These are phyloP conservation scores for Chrysina gloriosa DNA, from an alignment of 2,888 invertebrate genomes.

Conservation along the genomic window DNA sequence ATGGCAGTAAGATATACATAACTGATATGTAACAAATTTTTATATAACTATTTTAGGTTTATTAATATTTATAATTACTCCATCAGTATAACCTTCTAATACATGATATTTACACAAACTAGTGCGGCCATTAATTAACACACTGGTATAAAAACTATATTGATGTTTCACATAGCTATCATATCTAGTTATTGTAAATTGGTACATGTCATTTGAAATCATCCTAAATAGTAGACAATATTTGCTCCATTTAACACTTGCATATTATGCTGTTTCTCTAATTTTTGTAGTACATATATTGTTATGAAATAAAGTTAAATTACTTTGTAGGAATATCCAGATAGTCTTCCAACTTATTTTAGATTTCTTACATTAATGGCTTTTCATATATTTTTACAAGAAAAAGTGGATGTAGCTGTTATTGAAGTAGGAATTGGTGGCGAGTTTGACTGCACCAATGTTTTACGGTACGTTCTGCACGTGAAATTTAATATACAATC, in stretches of 20 bases:
- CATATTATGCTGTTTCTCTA: too few species aligned
- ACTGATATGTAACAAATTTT: not conserved
- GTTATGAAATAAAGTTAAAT: not conserved
- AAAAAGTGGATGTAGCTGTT: conserved; percentile 91
- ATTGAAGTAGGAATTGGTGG: conserved; percentile 99
- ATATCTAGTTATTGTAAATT: too few species aligned
- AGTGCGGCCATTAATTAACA: not conserved
- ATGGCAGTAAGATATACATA: not conserved
- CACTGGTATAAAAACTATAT: not conserved
- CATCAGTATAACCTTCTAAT: not conserved
- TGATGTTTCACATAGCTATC: too few species aligned
- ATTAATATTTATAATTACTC: too few species aligned
- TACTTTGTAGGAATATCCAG: conserved; percentile 67
- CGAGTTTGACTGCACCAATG: conserved; percentile 92
- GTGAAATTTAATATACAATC: not conserved
- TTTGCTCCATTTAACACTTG: too few species aligned
- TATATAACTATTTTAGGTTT: not conserved
- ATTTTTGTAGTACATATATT: not conserved
- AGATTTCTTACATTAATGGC: conserved; percentile 93
- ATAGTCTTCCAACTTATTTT: conserved; percentile 91
- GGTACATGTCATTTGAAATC: too few species aligned
- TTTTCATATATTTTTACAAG: conserved; percentile 85
- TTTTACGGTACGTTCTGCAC: conserved; percentile 74
- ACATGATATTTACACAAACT: not conserved
- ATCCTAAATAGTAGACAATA: too few species aligned